These are phyloP conservation scores for Pseudopodoces humilis DNA, from an alignment of 2,113 vertebrate species.

Conservation along the genomic window DNA sequence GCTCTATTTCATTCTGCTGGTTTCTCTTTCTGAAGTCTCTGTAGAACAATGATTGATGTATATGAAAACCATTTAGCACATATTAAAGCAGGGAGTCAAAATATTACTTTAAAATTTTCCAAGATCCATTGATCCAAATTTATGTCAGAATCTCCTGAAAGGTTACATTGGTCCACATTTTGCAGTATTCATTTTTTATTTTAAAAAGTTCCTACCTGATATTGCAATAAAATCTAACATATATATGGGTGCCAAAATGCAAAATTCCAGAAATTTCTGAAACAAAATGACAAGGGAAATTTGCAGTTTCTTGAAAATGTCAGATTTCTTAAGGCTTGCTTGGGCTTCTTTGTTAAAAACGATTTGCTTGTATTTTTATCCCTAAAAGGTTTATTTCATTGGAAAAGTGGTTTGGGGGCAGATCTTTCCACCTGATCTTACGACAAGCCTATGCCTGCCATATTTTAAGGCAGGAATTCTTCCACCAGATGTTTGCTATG, in stretches of 20 bases:
- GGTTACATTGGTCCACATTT: background rate
- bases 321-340: background rate
- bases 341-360: background rate
- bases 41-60: background rate
- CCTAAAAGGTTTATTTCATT: background rate
- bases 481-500: slow-evolving; percentile 1
- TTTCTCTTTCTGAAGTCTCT: background rate
- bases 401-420: background rate
- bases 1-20: background rate
- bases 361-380: background rate
- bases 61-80: background rate
- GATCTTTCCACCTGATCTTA: background rate
- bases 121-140: background rate
- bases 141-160: background rate
- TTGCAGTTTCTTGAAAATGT: background rate
- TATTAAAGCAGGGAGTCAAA: background rate
- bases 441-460: background rate
- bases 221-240: background rate
- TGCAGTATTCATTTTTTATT: background rate
- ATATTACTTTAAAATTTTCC: slow-evolving; percentile 5
- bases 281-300: background rate
- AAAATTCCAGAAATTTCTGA: background rate
- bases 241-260: background rate
- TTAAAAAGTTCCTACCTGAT: rapidly evolving
- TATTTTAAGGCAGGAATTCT: background rate